phyloP scores from a whole-genome alignment of 2,888 invertebrate species.

The Drosophila ustulata region DNA sequence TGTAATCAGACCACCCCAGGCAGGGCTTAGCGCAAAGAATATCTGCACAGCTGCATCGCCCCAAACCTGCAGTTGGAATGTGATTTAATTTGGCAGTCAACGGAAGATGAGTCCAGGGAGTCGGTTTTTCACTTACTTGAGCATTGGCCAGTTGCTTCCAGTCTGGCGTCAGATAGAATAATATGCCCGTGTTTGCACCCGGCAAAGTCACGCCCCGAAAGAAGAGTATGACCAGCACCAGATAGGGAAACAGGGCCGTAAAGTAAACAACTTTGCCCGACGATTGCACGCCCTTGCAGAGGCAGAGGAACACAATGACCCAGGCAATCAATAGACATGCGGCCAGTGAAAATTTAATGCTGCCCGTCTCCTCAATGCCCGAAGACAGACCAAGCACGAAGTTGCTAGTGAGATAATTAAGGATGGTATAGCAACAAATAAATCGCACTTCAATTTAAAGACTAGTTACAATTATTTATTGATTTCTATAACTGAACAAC shows the following conservation, averaged over 20 bases:
- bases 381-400: conserved; percentile 87
- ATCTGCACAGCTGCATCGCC: conserved; percentile 94
- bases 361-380: conserved; percentile 90
- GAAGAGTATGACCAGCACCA: conserved; percentile 91
- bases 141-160: conserved; percentile 90
- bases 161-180: conserved; percentile 92
- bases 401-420: conserved; percentile 84
- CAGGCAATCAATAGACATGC: conserved; percentile 91
- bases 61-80: conserved; percentile 87
- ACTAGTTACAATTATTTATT: too few species aligned
- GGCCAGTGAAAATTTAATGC: conserved; percentile 89
- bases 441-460: background rate
- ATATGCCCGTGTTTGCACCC: conserved; percentile 91
- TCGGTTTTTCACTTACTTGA: conserved; percentile 85
- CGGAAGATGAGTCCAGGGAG: background rate
- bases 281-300: conserved; percentile 92
- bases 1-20: conserved; percentile 95
- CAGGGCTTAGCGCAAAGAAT: conserved; percentile 94
- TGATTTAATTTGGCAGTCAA: background rate
- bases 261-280: conserved; percentile 93
- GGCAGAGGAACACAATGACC: conserved; percentile 91
- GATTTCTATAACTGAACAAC: too few species aligned
- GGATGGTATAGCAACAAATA: background rate
- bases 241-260: conserved; percentile 91
- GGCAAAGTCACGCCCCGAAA: conserved; percentile 92